These are phyloP conservation scores for Plumapathes pennacea DNA, from an alignment of 92 coral and sea anemone genomes.

Conservation along the genomic window DNA sequence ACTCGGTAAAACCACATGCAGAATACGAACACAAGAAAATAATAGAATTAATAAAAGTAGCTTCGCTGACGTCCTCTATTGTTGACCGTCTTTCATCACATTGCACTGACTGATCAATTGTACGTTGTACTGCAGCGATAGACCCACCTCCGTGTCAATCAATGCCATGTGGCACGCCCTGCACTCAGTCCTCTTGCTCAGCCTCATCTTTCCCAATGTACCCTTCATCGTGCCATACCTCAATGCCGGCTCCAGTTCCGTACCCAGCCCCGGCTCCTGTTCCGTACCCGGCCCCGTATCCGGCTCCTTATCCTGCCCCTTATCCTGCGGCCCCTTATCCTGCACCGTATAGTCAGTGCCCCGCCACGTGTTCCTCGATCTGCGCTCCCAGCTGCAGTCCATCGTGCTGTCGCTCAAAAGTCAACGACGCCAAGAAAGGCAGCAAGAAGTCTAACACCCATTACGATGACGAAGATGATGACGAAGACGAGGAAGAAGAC, in stretches of 20 bases:
- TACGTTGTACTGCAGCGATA: no score
- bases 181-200: conserved; percentile 26
- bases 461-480: conserved; percentile 5
- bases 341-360: conserved; percentile 27
- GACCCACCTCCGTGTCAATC: no score
- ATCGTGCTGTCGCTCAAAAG: conserved; percentile 31
- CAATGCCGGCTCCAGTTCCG: conserved; percentile 15
- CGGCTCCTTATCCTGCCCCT: conserved; percentile 16
- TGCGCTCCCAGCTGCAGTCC: conserved; percentile 36
- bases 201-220: conserved; percentile 7
- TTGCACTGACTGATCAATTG: conserved; percentile 1
- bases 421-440: conserved; percentile 1
- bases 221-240: conserved; percentile 18
- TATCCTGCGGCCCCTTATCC: neutral
- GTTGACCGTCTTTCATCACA: conserved; percentile 32
- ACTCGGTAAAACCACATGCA: no score
- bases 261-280: conserved; percentile 8
- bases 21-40: no score
- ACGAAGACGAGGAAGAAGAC: conserved; percentile 13
- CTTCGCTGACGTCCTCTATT: neutral
- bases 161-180: conserved; percentile 31
- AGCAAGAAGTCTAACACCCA: conserved; percentile 25
- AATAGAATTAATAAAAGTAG: no score
- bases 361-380: conserved; percentile 17
- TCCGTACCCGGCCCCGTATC: neutral